Evolutionary conservation across 2,797 vertebrate species (phyloP).

Genomic region (Microchirus variegatus): DNA sequence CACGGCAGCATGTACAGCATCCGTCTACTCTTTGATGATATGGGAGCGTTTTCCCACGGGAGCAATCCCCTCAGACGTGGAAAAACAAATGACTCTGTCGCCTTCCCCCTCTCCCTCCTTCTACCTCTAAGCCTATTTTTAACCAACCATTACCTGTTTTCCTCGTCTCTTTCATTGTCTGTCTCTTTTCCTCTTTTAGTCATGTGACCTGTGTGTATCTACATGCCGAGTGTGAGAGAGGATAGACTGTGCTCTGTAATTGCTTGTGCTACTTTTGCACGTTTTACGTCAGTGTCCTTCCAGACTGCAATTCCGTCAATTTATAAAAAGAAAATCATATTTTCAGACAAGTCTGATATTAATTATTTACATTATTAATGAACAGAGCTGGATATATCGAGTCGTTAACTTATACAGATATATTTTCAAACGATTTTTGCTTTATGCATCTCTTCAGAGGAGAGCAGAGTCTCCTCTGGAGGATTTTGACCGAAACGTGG

Average conservation of each 20-base stretch:
- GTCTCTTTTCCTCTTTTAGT: slow-evolving; percentile 13
- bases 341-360: too few relatives aligned
- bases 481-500: too few relatives aligned
- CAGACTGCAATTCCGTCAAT: neutral
- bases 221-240: neutral
- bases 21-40: slow-evolving; percentile 45
- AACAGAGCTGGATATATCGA: too few relatives aligned
- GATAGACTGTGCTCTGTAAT: neutral
- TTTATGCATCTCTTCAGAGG: too few relatives aligned
- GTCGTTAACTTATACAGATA: too few relatives aligned
- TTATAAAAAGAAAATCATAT: neutral
- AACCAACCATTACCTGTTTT: slow-evolving; percentile 28
- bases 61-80: slow-evolving; percentile 28
- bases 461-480: too few relatives aligned
- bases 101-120: slow-evolving; percentile 14
- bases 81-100: slow-evolving; percentile 41
- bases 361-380: neutral
- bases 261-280: neutral
- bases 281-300: neutral
- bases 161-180: slow-evolving; percentile 23
- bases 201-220: slow-evolving; percentile 2
- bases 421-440: too few relatives aligned
- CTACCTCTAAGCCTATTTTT: slow-evolving; percentile 31
- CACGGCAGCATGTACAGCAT: slow-evolving; percentile 24
- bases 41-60: slow-evolving; percentile 42